These are phyloP conservation scores for Pelodytes ibericus DNA, from an alignment of 2,797 vertebrate species.

Conservation along the genomic window DNA sequence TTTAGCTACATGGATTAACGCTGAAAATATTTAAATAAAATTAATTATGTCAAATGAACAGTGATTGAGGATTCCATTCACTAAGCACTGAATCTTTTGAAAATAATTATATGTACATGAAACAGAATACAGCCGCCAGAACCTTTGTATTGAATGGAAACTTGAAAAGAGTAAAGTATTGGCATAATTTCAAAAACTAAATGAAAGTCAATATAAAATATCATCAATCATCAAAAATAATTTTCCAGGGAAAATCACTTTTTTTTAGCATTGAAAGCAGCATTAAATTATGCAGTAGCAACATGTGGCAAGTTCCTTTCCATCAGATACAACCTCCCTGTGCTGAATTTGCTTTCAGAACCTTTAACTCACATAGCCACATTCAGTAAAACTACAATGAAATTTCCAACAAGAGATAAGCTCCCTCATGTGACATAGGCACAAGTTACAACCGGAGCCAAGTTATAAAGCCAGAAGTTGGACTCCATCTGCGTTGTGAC, in stretches of 20 bases:
- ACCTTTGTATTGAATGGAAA: not conserved
- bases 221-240: not conserved
- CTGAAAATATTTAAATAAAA: too few relatives aligned
- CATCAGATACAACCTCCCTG: constrained; percentile 22
- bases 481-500: constrained; percentile 38
- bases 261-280: constrained; percentile 4
- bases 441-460: constrained; percentile 20
- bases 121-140: too few relatives aligned
- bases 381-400: constrained; percentile 28
- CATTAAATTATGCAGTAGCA: constrained; percentile 19
- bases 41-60: too few relatives aligned
- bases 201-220: not conserved
- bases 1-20: too few relatives aligned
- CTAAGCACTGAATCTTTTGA: too few relatives aligned
- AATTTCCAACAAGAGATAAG: constrained; percentile 11
- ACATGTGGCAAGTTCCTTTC: constrained; percentile 35
- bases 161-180: not conserved
- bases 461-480: constrained; percentile 35
- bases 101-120: not conserved
- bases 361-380: constrained; percentile 38
- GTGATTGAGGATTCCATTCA: too few relatives aligned
- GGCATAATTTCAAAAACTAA: not conserved
- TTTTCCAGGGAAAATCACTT: not conserved
- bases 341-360: constrained; percentile 33
- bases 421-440: constrained; percentile 15